phyloP scores from a whole-genome alignment of 1,140 invertebrate species.

The Ostrea denselamellosa region DNA sequence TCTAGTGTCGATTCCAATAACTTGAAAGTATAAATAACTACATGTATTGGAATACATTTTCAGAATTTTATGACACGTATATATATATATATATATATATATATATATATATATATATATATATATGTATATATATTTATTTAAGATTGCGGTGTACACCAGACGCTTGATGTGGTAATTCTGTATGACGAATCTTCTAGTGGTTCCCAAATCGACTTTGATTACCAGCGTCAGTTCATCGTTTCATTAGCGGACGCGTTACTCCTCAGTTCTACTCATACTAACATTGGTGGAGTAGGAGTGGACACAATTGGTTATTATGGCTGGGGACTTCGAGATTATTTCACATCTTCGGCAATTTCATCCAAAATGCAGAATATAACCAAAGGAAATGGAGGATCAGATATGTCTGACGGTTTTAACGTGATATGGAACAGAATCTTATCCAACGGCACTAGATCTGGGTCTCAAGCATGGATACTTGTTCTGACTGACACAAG shows the following conservation, averaged over 20 bases:
- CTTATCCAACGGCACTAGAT: not conserved
- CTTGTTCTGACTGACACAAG: not conserved
- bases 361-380: not conserved
- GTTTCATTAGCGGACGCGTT: not conserved
- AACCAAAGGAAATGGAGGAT: not conserved
- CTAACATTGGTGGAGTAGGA: not conserved
- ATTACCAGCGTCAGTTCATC: not conserved
- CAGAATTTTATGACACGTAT: too few species aligned
- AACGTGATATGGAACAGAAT: not conserved
- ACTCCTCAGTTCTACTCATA: not conserved
- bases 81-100: too few species aligned
- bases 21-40: too few species aligned
- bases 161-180: not conserved
- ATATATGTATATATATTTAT: not conserved
- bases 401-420: not conserved
- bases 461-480: not conserved
- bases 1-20: too few species aligned
- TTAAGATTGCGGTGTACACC: not conserved
- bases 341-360: not conserved
- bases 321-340: conserved; percentile 7
- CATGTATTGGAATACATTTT: too few species aligned
- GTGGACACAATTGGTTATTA: not conserved
- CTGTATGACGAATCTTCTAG: not conserved
- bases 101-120: too few species aligned
- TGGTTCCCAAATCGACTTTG: not conserved